Percentiles rank a stretch among this genome's conserved stretches.
phyloP scores from a whole-genome alignment of 23 tunicate genomes.

The Trididemnum nubilum region DNA sequence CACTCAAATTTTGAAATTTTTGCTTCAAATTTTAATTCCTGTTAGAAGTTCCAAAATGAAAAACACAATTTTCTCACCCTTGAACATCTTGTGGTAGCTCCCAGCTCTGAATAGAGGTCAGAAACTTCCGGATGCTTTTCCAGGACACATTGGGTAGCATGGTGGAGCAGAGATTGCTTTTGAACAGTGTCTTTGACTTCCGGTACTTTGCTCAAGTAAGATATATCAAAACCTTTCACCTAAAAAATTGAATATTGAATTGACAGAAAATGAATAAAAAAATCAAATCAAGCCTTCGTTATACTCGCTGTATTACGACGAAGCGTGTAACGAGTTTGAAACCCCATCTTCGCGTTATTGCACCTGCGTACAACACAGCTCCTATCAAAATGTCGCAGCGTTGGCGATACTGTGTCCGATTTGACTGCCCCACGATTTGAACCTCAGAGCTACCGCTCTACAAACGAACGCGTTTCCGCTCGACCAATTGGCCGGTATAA shows the following conservation, averaged over 20 bases:
- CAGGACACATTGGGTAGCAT: slow-evolving; percentile 80
- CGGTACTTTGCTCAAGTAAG: slow-evolving; percentile 88
- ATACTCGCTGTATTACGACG: not conserved
- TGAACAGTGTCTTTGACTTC: slow-evolving; percentile 98
- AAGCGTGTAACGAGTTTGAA: not conserved
- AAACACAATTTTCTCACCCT: slow-evolving; percentile 47
- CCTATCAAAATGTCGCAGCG: not conserved
- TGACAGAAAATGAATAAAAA: not conserved
- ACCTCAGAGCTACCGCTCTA: not conserved
- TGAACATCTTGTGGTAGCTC: slow-evolving; percentile 82
- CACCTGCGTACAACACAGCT: not conserved
- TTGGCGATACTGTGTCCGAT: not conserved
- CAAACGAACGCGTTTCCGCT: not conserved
- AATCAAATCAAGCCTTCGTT: not conserved
- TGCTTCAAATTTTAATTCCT: no score
- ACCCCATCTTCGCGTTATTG: not conserved
- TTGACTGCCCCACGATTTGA: not conserved
- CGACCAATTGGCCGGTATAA: no score
- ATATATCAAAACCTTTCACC: slow-evolving; percentile 92
- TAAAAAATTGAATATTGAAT: not conserved
- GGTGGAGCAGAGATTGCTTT: slow-evolving; percentile 94
- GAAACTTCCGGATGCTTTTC: slow-evolving; percentile 65
- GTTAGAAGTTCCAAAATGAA: no score
- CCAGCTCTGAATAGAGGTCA: slow-evolving; percentile 90
- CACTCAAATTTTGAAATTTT: no score